These are phyloP conservation scores for Pedionomus torquatus DNA, from an alignment of 2,113 vertebrate species.

Conservation along the genomic window DNA sequence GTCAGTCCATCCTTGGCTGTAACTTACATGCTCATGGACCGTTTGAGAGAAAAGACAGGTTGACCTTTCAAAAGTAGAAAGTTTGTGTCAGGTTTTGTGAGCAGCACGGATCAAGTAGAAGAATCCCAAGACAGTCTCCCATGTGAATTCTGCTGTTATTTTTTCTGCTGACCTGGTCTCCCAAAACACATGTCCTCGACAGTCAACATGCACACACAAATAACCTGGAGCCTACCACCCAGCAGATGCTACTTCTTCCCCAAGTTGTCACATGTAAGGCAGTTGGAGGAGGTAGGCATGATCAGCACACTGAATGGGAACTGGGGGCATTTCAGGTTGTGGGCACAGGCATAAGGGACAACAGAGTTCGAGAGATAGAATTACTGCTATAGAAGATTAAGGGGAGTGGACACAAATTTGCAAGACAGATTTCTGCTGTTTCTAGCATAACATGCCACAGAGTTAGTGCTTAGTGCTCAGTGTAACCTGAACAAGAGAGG, in stretches of 20 bases:
- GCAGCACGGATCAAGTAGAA: neutral
- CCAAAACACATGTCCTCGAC: neutral
- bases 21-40: neutral
- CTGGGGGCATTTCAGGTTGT: too few species aligned
- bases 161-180: neutral
- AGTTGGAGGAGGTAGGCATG: neutral
- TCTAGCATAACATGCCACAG: neutral
- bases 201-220: neutral
- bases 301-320: neutral
- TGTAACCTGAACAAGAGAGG: neutral
- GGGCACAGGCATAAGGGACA: neutral
- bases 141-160: neutral
- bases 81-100: neutral
- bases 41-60: neutral
- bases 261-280: neutral
- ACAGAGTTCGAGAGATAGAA: neutral
- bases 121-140: neutral
- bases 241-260: neutral
- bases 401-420: neutral
- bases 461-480: neutral
- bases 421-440: neutral
- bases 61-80: neutral
- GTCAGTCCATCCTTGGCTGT: neutral
- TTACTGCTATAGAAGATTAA: neutral
- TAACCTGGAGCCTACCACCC: neutral